phyloP scores from a whole-genome alignment of 2,888 invertebrate species.

The Artemia sinica region DNA sequence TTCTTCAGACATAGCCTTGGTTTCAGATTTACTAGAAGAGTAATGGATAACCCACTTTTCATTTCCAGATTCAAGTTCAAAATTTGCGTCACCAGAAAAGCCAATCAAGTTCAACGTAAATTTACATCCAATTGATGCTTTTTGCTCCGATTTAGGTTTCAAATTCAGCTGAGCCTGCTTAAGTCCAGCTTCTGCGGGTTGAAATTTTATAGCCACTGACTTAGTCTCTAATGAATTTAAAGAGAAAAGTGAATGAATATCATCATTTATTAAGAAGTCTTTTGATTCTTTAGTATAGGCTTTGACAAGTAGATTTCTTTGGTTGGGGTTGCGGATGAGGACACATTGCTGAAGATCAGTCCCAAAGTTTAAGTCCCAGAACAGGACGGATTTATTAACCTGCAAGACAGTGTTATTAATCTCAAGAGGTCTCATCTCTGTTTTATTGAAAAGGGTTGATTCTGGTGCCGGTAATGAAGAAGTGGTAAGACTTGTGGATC shows the following conservation, averaged over 20 bases:
- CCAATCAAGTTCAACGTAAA: neutral
- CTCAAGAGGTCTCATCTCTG: neutral
- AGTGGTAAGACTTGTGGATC: too few species aligned
- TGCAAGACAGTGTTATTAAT: neutral
- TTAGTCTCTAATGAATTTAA: neutral
- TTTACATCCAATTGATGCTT: neutral
- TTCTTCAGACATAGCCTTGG: constrained; percentile 7
- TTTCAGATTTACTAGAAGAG: neutral
- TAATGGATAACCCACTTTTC: neutral
- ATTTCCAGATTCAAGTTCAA: neutral
- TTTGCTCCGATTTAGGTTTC: neutral
- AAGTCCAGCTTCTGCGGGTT: neutral
- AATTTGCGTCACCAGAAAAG: neutral
- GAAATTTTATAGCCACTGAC: neutral
- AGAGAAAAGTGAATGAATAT: neutral
- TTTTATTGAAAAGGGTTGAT: neutral
- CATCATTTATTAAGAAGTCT: neutral
- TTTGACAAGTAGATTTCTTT: neutral
- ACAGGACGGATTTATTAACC: neutral
- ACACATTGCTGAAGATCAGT: neutral
- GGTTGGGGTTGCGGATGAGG: neutral
- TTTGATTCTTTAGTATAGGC: neutral
- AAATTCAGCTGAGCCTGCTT: neutral
- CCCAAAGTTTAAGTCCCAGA: neutral
- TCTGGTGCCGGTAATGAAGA: neutral